These are phyloP conservation scores for Characodon lateralis DNA, from an alignment of 2,797 vertebrate species.

Conservation along the genomic window DNA sequence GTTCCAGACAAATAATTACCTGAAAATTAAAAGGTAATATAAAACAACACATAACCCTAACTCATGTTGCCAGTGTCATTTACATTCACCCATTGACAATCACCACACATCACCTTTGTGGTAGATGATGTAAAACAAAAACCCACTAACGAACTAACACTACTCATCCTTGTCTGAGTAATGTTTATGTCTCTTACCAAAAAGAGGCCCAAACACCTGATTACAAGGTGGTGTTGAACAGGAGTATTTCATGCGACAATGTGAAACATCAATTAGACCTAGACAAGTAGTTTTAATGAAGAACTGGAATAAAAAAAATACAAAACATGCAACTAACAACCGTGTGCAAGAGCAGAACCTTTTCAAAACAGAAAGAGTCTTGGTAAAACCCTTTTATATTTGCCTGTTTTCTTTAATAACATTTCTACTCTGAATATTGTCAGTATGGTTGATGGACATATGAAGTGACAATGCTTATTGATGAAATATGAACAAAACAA, in stretches of 20 bases:
- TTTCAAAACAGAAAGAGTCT: no score
- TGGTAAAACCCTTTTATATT: not conserved
- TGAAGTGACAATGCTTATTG: not conserved
- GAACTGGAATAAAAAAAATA: not conserved
- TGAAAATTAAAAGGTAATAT: not conserved
- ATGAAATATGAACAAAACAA: not conserved
- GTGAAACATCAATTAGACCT: no score
- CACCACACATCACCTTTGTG: not conserved
- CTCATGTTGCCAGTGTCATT: not conserved
- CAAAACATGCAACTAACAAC: no score
- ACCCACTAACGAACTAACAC: not conserved
- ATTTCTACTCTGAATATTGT: not conserved
- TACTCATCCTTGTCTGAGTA: not conserved
- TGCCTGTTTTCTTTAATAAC: not conserved
- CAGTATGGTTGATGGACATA: not conserved
- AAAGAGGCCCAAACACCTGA: not conserved
- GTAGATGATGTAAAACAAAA: not conserved
- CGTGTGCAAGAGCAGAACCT: no score
- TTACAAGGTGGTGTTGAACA: not conserved
- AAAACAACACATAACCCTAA: not conserved
- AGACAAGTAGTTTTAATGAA: not conserved
- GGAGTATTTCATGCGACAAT: no score
- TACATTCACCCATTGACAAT: not conserved
- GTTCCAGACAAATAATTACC: not conserved
- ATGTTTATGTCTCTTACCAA: not conserved